Percentiles rank a stretch among this genome's conserved stretches.
Conservation (phyloP, 1,140 invertebrate species). For the Mercenaria mercenaria region DNA sequence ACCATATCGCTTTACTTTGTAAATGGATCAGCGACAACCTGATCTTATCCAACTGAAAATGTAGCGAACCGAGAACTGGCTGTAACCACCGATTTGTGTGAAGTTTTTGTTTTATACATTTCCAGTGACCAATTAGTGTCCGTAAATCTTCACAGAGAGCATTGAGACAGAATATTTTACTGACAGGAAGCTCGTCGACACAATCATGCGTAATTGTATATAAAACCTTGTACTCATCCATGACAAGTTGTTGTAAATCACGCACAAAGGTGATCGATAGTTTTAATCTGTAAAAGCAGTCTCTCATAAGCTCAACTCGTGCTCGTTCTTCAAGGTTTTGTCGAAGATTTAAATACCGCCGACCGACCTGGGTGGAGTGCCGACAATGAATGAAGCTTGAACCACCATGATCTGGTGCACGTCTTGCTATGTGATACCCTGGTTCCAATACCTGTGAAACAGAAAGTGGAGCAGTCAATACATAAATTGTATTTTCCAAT, state of each 20-base stretch:
- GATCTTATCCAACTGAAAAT: conserved; percentile 79
- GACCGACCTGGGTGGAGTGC: conserved; percentile 74
- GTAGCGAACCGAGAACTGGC: conserved; percentile 76
- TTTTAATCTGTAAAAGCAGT: conserved; percentile 79
- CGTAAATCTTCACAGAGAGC: conserved; percentile 84
- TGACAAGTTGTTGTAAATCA: conserved; percentile 80
- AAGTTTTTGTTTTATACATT: conserved; percentile 83
- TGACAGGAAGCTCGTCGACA: conserved; percentile 75
- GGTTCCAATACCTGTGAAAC: conserved; percentile 80
- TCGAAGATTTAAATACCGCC: conserved; percentile 79
- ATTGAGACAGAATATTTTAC: conserved; percentile 83
- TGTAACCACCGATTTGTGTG: conserved; percentile 82
- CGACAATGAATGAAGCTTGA: conserved; percentile 83
- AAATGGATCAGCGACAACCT: conserved; percentile 73
- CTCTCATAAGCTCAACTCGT: conserved; percentile 80
- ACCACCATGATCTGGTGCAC: conserved; percentile 78
- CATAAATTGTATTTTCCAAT: not conserved
- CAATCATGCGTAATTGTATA: conserved; percentile 81
- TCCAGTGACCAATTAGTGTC: conserved; percentile 84
- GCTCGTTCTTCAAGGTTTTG: conserved; percentile 80
- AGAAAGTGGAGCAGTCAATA: not conserved
- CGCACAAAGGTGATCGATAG: conserved; percentile 78
- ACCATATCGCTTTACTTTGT: conserved; percentile 80
- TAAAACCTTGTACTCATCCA: conserved; percentile 79
- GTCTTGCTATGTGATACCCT: conserved; percentile 79